Evolutionary conservation across 2,888 invertebrate species (phyloP).

Genomic region (Ormia ochracea): DNA sequence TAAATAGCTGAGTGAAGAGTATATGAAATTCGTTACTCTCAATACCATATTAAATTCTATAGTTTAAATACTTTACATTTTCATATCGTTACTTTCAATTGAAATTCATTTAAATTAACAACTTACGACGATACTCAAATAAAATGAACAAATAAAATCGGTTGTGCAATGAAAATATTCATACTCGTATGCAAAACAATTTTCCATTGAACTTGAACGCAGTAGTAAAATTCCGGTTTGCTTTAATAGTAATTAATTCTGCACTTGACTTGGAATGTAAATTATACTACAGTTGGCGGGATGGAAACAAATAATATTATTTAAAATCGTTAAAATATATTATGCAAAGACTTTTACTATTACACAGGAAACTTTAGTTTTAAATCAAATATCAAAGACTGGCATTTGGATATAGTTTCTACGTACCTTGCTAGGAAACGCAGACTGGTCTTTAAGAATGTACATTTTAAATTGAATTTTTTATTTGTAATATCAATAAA

Average conservation of each 20-base stretch:
- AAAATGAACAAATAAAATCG: conserved; percentile 22
- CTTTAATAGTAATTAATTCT: not conserved
- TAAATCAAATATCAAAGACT: no score
- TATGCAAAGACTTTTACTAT: no score
- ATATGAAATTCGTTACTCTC: not conserved
- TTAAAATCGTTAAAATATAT: not conserved
- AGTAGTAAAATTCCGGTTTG: not conserved
- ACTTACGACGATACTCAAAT: conserved; percentile 23
- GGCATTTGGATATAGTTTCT: no score
- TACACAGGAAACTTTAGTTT: no score
- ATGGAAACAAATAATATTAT: not conserved
- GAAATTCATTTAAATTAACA: not conserved
- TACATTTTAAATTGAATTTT: no score
- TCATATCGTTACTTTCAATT: not conserved
- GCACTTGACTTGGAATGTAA: not conserved
- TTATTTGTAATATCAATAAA: no score
- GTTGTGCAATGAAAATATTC: conserved; percentile 11
- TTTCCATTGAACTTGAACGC: conserved; percentile 41
- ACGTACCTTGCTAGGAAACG: no score
- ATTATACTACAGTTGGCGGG: not conserved
- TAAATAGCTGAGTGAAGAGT: not conserved
- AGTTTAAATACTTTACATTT: not conserved
- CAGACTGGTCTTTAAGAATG: no score
- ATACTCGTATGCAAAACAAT: not conserved
- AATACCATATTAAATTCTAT: not conserved